A percentile compares a stretch with the other conserved stretches of the same genome.
Conservation (phyloP, 2,888 invertebrate species). For the Calameuta pallipes region DNA sequence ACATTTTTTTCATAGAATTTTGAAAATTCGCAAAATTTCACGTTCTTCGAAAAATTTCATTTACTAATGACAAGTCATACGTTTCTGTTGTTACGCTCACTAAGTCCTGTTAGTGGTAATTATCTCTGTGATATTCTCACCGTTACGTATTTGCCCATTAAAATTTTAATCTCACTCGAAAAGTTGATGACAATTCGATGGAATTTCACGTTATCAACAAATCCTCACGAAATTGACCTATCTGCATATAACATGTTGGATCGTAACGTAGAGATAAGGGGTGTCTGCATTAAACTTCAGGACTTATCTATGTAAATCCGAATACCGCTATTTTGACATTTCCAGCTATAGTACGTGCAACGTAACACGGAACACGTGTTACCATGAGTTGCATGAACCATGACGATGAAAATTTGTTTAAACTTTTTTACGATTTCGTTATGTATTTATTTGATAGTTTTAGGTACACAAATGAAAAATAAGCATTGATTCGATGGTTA, state of each 20-base stretch:
- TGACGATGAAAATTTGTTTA: not conserved
- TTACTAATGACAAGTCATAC: not conserved
- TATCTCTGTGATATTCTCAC: not conserved
- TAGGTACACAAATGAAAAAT: not conserved
- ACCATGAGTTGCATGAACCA: not conserved
- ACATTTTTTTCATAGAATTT: not conserved
- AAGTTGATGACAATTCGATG: not conserved
- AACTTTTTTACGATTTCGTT: not conserved
- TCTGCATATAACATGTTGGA: not conserved
- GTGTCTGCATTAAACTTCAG: not conserved
- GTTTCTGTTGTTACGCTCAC: not conserved
- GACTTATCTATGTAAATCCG: not conserved
- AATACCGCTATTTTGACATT: not conserved
- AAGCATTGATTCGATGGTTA: not conserved
- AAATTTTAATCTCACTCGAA: not conserved
- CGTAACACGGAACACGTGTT: not conserved
- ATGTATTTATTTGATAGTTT: not conserved
- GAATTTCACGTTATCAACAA: not conserved
- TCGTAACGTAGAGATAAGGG: not conserved
- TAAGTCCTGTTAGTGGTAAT: not conserved
- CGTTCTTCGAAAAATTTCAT: not conserved
- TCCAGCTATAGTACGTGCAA: not conserved
- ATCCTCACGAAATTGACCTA: not conserved
- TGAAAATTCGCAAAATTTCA: not conserved
- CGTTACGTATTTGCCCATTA: not conserved